A percentile compares a stretch with the other conserved stretches of the same genome.
Conservation (phyloP, 2,113 vertebrate species). For the Thryonomys swinderianus region DNA sequence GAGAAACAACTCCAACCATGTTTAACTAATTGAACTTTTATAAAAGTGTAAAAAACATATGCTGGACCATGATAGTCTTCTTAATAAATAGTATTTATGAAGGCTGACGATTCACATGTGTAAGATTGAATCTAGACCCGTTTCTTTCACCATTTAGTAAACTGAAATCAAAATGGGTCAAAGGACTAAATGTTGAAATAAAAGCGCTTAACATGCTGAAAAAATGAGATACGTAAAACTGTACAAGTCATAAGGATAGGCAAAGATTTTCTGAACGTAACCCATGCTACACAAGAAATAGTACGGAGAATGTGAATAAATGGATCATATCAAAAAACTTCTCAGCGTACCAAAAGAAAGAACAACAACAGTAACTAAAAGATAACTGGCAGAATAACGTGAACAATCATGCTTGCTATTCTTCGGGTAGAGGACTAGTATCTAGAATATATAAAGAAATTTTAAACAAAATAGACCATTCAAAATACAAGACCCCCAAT, state of each 20-base stretch:
- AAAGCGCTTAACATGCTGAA: neutral
- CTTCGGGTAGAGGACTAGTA: neutral
- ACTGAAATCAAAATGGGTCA: neutral
- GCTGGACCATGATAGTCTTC: neutral
- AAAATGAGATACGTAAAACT: neutral
- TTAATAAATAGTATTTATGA: neutral
- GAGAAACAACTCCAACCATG: neutral
- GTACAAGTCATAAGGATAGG: neutral
- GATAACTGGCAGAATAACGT: neutral
- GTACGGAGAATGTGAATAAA: neutral
- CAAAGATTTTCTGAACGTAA: neutral
- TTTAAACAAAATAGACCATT: neutral
- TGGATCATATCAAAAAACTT: neutral
- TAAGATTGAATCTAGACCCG: neutral
- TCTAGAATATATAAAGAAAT: neutral
- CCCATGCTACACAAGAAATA: neutral
- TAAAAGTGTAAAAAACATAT: neutral
- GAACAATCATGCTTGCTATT: neutral
- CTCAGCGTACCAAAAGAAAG: neutral
- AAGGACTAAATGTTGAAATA: neutral
- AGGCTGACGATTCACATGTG: neutral
- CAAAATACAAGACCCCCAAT: neutral
- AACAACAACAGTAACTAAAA: neutral
- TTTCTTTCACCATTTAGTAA: neutral
- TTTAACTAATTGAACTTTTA: neutral